A percentile compares a stretch with the other conserved stretches of the same genome.
Evolutionary conservation across 2,888 invertebrate species (phyloP).

Genomic region (Nomada ferruginata): DNA sequence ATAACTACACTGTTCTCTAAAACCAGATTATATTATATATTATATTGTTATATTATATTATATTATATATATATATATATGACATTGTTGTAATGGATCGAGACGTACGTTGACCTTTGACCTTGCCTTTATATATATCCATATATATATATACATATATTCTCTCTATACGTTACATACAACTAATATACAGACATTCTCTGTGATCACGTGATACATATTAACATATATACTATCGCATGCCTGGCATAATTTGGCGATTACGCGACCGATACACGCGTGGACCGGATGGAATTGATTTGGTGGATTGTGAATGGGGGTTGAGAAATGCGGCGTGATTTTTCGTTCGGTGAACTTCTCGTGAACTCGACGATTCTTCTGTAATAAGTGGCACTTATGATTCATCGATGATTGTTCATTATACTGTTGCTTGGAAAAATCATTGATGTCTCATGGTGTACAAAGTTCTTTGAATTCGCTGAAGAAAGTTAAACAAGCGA

Average conservation of each 20-base stretch:
- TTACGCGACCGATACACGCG: constrained; percentile 73
- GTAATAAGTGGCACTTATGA: too few species aligned
- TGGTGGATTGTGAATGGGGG: neutral
- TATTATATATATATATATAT: constrained; percentile 55
- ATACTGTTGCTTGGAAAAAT: too few species aligned
- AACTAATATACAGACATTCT: constrained; percentile 32
- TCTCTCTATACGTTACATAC: constrained; percentile 20
- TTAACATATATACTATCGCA: constrained; percentile 40
- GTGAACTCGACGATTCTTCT: neutral
- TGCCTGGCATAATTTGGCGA: constrained; percentile 74
- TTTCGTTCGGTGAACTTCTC: neutral
- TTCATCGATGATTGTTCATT: too few species aligned
- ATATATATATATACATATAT: constrained; percentile 30
- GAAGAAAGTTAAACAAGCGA: too few species aligned
- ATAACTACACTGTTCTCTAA: constrained; percentile 72
- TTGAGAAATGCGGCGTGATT: neutral
- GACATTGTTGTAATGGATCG: constrained; percentile 73
- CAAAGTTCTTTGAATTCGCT: too few species aligned
- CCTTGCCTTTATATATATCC: constrained; percentile 70
- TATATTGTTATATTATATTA: constrained; percentile 51
- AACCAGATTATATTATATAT: constrained; percentile 62
- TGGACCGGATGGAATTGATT: constrained; percentile 1
- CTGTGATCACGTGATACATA: constrained; percentile 43
- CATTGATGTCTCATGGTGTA: too few species aligned
- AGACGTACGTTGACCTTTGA: constrained; percentile 72